These are phyloP conservation scores for Onthophagus taurus DNA, from an alignment of 1,140 invertebrate genomes.

Conservation along the genomic window DNA sequence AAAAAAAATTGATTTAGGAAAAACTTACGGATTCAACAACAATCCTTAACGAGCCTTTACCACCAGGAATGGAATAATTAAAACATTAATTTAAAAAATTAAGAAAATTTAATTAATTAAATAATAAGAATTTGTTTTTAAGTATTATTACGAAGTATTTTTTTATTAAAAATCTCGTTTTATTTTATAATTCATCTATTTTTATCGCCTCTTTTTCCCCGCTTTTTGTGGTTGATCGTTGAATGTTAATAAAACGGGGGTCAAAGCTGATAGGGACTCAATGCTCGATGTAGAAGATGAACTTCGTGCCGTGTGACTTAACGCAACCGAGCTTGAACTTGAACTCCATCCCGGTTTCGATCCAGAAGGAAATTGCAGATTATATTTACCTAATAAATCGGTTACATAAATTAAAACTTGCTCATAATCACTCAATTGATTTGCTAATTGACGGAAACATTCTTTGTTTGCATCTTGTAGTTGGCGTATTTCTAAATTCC, in stretches of 20 bases:
- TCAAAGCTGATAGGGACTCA: too few relatives aligned
- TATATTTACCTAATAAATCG: too few relatives aligned
- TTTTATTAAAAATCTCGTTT: background rate
- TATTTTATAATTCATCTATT: background rate
- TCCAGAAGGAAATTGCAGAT: constrained; percentile 25
- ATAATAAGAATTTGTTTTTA: too few relatives aligned
- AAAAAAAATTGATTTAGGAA: too few relatives aligned
- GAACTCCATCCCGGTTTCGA: background rate
- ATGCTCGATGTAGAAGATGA: background rate
- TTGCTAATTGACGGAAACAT: constrained; percentile 34
- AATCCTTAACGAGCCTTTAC: constrained; percentile 19
- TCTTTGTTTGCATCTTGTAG: constrained; percentile 32
- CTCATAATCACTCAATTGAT: constrained; percentile 24
- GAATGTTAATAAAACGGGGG: constrained; percentile 4
- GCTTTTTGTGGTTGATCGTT: background rate
- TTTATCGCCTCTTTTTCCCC: background rate
- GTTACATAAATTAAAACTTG: constrained; percentile 21
- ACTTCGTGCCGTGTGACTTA: background rate
- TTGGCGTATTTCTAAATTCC: constrained; percentile 31
- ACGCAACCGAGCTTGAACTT: constrained; percentile 11
- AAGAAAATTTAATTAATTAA: too few relatives aligned
- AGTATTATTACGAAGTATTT: too few relatives aligned
- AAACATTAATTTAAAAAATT: constrained; percentile 1
- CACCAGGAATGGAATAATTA: constrained; percentile 21
- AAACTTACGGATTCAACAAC: too few relatives aligned